A percentile compares a stretch with the other conserved stretches of the same genome.
Evolutionary conservation across 2,113 vertebrate genomes (phyloP).

Genomic region (Corythornis vintsioides): DNA sequence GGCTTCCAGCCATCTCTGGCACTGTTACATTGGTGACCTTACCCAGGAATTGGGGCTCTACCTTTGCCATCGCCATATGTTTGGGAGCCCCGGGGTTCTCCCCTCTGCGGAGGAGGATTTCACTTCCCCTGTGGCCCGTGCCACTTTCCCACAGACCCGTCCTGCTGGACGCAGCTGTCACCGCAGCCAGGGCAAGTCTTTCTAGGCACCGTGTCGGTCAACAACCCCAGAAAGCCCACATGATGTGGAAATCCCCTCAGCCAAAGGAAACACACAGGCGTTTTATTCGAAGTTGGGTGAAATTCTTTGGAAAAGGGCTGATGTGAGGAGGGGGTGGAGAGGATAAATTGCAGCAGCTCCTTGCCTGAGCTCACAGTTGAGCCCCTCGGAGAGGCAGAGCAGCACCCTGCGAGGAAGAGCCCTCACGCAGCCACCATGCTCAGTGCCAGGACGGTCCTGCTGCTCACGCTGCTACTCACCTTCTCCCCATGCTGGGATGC

Average conservation of each 20-base stretch:
- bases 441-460: not conserved
- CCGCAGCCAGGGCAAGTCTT: not conserved
- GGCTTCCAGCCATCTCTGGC: not conserved
- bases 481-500: fast-evolving
- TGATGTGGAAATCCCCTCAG: not conserved
- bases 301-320: not conserved
- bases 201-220: not conserved
- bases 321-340: not conserved
- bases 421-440: not conserved
- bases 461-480: not conserved
- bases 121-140: not conserved
- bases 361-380: not conserved
- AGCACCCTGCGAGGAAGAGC: not conserved
- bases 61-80: not conserved
- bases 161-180: not conserved
- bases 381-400: not conserved
- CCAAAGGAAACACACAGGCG: fast-evolving
- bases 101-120: not conserved
- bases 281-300: not conserved
- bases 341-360: not conserved
- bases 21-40: not conserved
- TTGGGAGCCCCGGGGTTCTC: fast-evolving
- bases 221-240: not conserved
- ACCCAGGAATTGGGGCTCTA: fast-evolving
- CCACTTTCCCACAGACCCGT: not conserved